Percentiles rank a stretch among this genome's conserved stretches.
phyloP scores from a whole-genome alignment of 2,113 vertebrate genomes.

The Helogale parvula region DNA sequence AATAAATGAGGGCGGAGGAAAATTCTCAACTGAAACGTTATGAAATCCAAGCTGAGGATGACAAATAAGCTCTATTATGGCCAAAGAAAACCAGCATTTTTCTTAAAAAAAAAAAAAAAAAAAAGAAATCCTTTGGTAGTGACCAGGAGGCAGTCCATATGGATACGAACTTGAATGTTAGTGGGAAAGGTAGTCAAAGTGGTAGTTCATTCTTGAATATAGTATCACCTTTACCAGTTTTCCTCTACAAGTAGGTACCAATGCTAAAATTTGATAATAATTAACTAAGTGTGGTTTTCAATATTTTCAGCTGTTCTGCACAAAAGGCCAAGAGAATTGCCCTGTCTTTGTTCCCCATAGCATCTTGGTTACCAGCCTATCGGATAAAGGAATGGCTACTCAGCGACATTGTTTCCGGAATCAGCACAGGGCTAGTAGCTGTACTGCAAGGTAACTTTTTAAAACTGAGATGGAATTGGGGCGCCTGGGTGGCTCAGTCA shows the following conservation, averaged over 20 bases:
- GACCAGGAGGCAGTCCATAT: background rate
- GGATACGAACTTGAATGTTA: background rate
- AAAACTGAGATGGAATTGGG: background rate
- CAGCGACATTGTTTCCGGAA: conserved; percentile 93
- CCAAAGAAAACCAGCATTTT: conserved; percentile 59
- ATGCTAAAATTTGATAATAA: background rate
- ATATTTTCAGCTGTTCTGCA: conserved; percentile 89
- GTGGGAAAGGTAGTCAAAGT: background rate
- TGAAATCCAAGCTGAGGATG: conserved; percentile 4
- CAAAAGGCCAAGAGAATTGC: conserved; percentile 88
- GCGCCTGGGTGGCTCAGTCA: no score
- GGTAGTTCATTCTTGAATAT: conserved; percentile 17
- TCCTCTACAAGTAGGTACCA: background rate
- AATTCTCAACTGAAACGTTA: background rate
- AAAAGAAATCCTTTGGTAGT: background rate
- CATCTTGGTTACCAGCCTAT: conserved; percentile 93
- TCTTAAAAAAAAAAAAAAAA: background rate
- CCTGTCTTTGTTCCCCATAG: conserved; percentile 89
- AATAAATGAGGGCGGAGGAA: background rate
- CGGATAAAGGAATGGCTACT: conserved; percentile 93
- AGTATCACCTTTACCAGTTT: background rate
- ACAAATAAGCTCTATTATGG: background rate
- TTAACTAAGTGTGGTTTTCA: conserved; percentile 52
- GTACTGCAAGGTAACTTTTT: conserved; percentile 94
- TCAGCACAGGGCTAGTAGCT: conserved; percentile 96